Base-by-base conservation (phyloP, 2,888 invertebrate species). In the Tribolium freemani region DNA sequence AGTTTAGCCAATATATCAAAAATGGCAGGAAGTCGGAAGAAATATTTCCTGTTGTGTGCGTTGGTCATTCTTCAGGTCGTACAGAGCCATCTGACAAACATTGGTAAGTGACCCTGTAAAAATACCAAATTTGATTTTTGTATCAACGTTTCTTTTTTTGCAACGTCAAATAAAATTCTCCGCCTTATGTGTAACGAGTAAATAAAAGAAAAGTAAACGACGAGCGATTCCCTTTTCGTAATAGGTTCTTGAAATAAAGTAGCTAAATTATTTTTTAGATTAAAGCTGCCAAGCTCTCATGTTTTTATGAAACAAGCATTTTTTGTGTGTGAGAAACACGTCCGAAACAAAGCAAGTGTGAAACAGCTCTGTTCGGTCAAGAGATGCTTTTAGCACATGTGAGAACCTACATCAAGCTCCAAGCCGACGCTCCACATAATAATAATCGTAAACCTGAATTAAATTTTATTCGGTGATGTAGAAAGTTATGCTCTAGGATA, bases 181-280 rank as follows among this genome's bases (percentile, higher is more conserved):
- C 16, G 20, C 9, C 57, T 16, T 44, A 58, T 58, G 20, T 58
- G 57, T 16, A 58, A 58, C 57, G 44, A 58, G 57, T 58, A 58
- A 58, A 58, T 58, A 58, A 44, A 58, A 44, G 20, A 58, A 45
- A 31, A 56, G 38, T 56, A 56, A 56, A 56, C 54, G 16, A 31
- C 38, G 16, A 51, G 11, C 57, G 57, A 45, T 58, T 45, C 45
- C 2, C 16, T 45, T 45, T 58, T 20, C 9, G 51, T 20, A 51
- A 51, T 13, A 20, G 51, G 57, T 58, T 31, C 31, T 16, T 11
- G 57, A 44, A 45, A 58, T 44, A 58, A 58, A 58, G 45, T 45
- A 45, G 45, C 57, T 58, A 45, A 58, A 44, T 58, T 58, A 58
- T 58, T 58, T 58, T 51, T 58, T 58, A n/a, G 56, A 56, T 56